Percentiles rank a stretch among this genome's conserved stretches.
These are phyloP conservation scores for Limnodromus scolopaceus DNA, from an alignment of 2,797 vertebrate genomes.

Conservation along the genomic window DNA sequence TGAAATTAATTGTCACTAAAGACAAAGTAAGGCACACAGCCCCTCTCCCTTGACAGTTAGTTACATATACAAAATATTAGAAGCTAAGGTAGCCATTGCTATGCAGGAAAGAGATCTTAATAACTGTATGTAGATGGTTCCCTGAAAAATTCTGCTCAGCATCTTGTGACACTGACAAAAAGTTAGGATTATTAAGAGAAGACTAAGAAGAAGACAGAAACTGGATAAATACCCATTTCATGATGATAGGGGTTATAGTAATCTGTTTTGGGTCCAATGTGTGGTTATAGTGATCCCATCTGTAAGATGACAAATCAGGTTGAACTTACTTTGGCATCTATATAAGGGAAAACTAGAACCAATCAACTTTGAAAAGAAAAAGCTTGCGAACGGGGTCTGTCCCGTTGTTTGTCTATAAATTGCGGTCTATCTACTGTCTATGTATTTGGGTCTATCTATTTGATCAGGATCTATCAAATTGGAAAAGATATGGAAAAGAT, in stretches of 20 bases:
- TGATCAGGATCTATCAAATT: background rate
- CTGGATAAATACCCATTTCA: background rate
- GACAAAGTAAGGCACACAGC: background rate
- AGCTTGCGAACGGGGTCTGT: background rate
- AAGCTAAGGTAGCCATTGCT: background rate
- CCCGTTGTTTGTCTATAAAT: background rate
- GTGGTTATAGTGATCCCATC: background rate
- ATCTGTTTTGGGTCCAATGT: background rate
- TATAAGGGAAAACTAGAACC: background rate
- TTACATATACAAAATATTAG: background rate
- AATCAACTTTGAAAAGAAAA: background rate
- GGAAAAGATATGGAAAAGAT: background rate
- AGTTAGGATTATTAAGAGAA: background rate
- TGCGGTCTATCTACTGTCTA: background rate
- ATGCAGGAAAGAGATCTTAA: background rate
- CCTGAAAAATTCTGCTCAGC: background rate
- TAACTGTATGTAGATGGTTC: background rate
- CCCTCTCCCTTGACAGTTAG: background rate
- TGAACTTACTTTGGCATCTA: background rate
- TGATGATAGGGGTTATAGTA: background rate
- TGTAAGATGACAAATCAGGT: background rate
- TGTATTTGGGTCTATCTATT: background rate
- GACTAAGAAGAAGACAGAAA: background rate
- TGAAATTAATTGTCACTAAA: background rate
- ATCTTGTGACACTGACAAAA: background rate